Evolutionary conservation across 2,797 vertebrate genomes (phyloP).

Genomic region (Microctenopoma steveboyesi): DNA sequence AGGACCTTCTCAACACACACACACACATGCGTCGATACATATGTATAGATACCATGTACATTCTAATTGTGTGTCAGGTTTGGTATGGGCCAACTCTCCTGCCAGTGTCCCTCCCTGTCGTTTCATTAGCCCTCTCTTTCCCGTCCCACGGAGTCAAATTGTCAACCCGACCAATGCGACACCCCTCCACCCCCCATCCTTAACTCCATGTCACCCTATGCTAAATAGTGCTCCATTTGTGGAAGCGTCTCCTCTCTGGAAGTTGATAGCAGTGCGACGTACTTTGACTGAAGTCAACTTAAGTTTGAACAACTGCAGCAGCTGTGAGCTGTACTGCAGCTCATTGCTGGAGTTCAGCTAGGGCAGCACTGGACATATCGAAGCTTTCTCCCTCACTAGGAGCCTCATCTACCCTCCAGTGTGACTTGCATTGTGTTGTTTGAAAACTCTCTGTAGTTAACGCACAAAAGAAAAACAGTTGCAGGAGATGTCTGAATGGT

Average conservation of each 20-base stretch:
- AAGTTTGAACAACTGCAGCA: conserved; percentile 30
- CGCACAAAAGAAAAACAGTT: not conserved
- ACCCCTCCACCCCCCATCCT: not conserved
- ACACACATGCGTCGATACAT: conserved; percentile 24
- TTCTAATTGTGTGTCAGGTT: conserved; percentile 71
- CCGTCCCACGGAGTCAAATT: conserved; percentile 53
- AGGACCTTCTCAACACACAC: not conserved
- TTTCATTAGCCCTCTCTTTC: conserved; percentile 45
- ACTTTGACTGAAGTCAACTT: conserved; percentile 36
- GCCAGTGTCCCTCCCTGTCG: conserved; percentile 46
- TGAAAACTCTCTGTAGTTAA: not conserved
- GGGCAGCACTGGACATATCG: conserved; percentile 15
- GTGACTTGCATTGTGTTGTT: not conserved
- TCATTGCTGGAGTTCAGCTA: conserved; percentile 21
- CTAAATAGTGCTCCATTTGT: conserved; percentile 54
- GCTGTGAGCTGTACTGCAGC: conserved; percentile 25
- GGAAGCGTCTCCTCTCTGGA: conserved; percentile 31
- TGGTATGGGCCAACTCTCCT: conserved; percentile 51
- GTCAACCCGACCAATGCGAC: conserved; percentile 30
- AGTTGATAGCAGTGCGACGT: conserved; percentile 27
- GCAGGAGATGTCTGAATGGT: not conserved
- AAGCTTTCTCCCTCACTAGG: conserved; percentile 5
- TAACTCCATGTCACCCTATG: conserved; percentile 50
- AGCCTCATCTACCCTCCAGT: not conserved
- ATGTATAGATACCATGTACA: conserved; percentile 51